phyloP scores from a whole-genome alignment of 2,888 invertebrate species.

The Chrysomela aeneicollis region DNA sequence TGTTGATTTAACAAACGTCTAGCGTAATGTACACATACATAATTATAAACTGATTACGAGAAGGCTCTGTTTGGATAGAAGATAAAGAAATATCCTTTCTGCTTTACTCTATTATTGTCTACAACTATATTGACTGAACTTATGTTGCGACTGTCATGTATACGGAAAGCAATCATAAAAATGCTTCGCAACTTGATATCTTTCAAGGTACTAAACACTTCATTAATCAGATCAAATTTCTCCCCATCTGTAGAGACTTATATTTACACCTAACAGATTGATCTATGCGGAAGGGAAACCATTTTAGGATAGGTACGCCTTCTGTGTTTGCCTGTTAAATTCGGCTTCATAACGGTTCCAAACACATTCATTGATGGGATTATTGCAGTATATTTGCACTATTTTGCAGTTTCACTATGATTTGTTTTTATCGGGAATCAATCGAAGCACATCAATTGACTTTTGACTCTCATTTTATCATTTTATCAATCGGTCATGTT shows the following conservation, averaged over 20 bases:
- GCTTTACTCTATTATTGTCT: slow-evolving; percentile 1
- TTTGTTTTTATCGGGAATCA: too few species aligned
- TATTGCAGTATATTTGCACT: too few species aligned
- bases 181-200: slow-evolving; percentile 22
- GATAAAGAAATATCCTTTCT: slow-evolving; percentile 5
- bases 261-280: slow-evolving; percentile 24
- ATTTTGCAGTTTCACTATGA: too few species aligned
- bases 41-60: not conserved
- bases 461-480: too few species aligned
- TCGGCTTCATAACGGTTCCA: too few species aligned
- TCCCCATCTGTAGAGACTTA: slow-evolving; percentile 12
- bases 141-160: slow-evolving; percentile 12
- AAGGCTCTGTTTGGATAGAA: not conserved
- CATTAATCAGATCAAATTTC: slow-evolving; percentile 22
- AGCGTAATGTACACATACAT: not conserved
- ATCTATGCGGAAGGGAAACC: slow-evolving; percentile 5
- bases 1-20: not conserved
- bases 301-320: too few species aligned
- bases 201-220: slow-evolving; percentile 19
- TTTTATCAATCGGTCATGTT: too few species aligned
- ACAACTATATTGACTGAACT: slow-evolving; percentile 15
- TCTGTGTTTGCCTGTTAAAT: too few species aligned
- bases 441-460: too few species aligned
- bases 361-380: too few species aligned
- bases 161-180: slow-evolving; percentile 16